Conservation (phyloP, 2,888 invertebrate species). For the Malacosoma neustria region DNA sequence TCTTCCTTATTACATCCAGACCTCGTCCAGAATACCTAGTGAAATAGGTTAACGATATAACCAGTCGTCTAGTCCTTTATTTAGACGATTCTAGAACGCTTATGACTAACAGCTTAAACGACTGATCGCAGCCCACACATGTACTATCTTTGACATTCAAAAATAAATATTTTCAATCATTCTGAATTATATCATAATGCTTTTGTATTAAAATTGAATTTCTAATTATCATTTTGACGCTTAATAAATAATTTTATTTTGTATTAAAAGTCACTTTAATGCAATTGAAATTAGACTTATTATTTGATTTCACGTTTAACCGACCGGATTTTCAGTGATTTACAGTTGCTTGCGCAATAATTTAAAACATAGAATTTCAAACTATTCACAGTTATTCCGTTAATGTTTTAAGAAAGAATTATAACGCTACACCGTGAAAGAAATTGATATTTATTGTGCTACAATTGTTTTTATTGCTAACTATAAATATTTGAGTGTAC, state of each 20-base stretch:
- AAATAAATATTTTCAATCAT: conserved; percentile 16
- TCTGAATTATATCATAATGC: background rate
- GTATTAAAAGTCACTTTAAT: conserved; percentile 4
- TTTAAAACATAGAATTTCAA: background rate
- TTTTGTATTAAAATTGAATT: background rate
- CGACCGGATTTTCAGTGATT: background rate
- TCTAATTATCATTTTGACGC: background rate
- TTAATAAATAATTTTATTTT: background rate
- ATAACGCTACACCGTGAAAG: conserved; percentile 1
- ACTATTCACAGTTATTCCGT: background rate
- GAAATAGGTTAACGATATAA: conserved; percentile 33
- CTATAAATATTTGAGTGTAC: no score
- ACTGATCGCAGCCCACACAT: conserved; percentile 46
- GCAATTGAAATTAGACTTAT: conserved; percentile 6
- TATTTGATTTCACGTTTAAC: conserved; percentile 1
- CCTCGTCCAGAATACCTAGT: conserved; percentile 4
- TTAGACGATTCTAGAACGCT: conserved; percentile 53
- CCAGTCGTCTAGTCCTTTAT: conserved; percentile 39
- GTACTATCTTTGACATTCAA: conserved; percentile 35
- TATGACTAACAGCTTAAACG: conserved; percentile 56
- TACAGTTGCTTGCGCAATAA: background rate
- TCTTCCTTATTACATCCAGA: background rate
- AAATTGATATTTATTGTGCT: conserved; percentile 5
- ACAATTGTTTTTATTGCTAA: background rate
- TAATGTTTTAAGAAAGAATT: background rate